Evolutionary conservation across 2,888 invertebrate species (phyloP).

Genomic region (Clistopyga incitator): DNA sequence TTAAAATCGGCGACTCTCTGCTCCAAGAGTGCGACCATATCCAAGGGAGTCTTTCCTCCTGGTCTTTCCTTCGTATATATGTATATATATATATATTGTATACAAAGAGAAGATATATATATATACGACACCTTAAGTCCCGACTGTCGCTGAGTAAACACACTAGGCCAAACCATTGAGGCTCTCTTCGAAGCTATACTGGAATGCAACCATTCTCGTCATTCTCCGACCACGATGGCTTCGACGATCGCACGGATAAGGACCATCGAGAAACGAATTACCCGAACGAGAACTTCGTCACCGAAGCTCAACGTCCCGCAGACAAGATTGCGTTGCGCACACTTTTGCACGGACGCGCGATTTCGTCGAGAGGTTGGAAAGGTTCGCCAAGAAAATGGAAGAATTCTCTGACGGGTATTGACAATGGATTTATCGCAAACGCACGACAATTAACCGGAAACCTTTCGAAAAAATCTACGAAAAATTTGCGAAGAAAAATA

Average conservation of each 20-base stretch:
- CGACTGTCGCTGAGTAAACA: conserved; percentile 50
- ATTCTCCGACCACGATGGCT: conserved; percentile 34
- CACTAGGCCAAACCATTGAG: conserved; percentile 10
- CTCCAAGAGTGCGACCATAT: background rate
- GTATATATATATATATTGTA: too few species aligned
- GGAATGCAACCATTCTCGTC: conserved; percentile 48
- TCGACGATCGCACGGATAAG: conserved; percentile 54
- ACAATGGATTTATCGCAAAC: background rate
- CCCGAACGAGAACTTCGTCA: conserved; percentile 59
- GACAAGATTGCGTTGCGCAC: conserved; percentile 18
- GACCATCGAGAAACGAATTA: conserved; percentile 63
- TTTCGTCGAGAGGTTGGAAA: background rate
- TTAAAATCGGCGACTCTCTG: background rate
- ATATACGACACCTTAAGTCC: conserved; percentile 17
- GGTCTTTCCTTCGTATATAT: background rate
- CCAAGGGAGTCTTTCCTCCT: conserved; percentile 9
- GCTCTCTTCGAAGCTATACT: conserved; percentile 18
- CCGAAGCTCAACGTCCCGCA: conserved; percentile 25
- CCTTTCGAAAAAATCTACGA: background rate
- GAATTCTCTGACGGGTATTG: background rate
- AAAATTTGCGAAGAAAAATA: background rate
- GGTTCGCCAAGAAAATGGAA: background rate
- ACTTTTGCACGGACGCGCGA: background rate
- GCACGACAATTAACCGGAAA: background rate
- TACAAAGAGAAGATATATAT: background rate